Base-by-base conservation (phyloP, 1,140 invertebrate species). In the Drosophila murphyi region DNA sequence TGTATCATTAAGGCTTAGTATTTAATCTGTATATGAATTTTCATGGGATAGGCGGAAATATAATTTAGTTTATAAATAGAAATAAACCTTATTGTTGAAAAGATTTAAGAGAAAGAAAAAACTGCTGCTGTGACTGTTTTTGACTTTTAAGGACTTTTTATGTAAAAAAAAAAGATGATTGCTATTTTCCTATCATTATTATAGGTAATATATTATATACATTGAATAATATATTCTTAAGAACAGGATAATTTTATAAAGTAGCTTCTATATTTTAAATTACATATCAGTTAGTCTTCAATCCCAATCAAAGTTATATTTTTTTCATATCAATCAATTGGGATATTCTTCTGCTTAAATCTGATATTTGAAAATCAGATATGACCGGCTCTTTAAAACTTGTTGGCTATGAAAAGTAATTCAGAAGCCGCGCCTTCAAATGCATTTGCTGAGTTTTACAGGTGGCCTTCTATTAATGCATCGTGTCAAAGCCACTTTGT, bases 391-490 rank as follows among this genome's bases (percentile, higher is more conserved):
- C 2, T 4, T 50, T 20, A 34, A 41, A 48, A 45, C 41, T 4
- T 35, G 43, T 35, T 20, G 28, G 32, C 37, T 6, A 35, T 51
- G 2, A 31, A 35, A 60, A 37, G 37, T 28, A 48, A 41, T 61
- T 60, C 55, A 56, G 31, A 4, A 39, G 35, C 8, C 35, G 29
- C 29, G 32, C 37, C 64, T 45, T 32, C 45, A 48, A 64, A 39
- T 73, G 70, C 71, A 73, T 67, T 62, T 55, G 41, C 2, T 55
- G 39, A 62, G 56, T 72, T 75, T 64, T 75, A 20, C 57, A 70
- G 50, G 45, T 62, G 56, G 41, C 55, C 29, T 48, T n/a, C 43
- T 50, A 47, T 67, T 50, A 59, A 63, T 70, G 60, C 45, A 52
- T 48, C 10, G 63, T 61, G 41, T 61, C 20, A 34, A 20, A 41